Percentiles rank a stretch among this genome's conserved stretches.
Evolutionary conservation across 2,888 invertebrate genomes (phyloP).

Genomic region (Cheilosia soror): DNA sequence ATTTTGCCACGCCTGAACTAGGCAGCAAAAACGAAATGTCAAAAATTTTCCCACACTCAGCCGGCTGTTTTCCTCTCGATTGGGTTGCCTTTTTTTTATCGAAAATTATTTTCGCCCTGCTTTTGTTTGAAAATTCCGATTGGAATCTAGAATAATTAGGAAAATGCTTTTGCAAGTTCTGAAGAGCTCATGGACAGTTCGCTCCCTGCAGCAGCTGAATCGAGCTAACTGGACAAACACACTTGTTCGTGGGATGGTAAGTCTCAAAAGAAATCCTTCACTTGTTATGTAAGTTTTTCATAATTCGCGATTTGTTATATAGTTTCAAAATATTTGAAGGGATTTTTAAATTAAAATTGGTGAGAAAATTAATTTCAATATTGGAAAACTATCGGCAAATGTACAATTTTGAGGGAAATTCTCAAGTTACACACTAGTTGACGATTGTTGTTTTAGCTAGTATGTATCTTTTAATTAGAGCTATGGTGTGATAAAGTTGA

Average conservation of each 20-base stretch:
- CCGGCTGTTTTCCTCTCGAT: constrained; percentile 19
- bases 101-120: background rate
- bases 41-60: background rate
- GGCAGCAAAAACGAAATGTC: background rate
- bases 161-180: constrained; percentile 80
- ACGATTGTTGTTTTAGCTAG: too few relatives aligned
- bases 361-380: background rate
- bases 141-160: background rate
- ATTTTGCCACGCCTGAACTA: constrained; percentile 18
- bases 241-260: constrained; percentile 79
- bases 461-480: too few relatives aligned
- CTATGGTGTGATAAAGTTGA: too few relatives aligned
- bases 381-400: too few relatives aligned
- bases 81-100: background rate
- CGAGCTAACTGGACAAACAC: constrained; percentile 76
- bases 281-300: constrained; percentile 76
- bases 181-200: constrained; percentile 78
- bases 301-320: background rate
- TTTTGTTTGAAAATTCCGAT: constrained; percentile 1
- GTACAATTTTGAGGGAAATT: background rate
- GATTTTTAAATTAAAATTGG: constrained; percentile 2
- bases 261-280: constrained; percentile 71
- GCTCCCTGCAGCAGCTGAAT: constrained; percentile 79
- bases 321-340: background rate
- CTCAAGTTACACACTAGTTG: background rate